Conservation (phyloP, 2,113 vertebrate species). For the Anguilla rostrata region DNA sequence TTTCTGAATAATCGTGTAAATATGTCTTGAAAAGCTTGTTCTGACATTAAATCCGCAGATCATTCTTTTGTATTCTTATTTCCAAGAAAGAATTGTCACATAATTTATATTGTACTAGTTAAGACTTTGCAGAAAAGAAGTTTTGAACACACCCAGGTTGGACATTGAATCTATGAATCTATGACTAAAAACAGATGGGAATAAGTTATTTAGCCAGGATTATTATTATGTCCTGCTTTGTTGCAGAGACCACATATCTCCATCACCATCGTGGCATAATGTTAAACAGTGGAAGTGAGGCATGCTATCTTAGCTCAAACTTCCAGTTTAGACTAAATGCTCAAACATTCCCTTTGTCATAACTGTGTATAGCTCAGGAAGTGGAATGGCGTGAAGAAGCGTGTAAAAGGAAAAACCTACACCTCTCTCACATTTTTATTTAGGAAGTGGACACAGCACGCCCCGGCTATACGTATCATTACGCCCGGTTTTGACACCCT, state of each 20-base stretch:
- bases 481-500: background rate
- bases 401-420: background rate
- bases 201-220: background rate
- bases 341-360: background rate
- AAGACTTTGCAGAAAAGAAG: slow-evolving; percentile 16
- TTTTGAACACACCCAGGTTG: slow-evolving; percentile 13
- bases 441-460: background rate
- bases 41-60: slow-evolving; percentile 7
- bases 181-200: background rate
- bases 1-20: background rate
- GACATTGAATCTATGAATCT: background rate
- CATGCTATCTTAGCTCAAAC: background rate
- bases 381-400: background rate
- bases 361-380: background rate
- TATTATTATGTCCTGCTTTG: background rate
- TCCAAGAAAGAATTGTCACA: slow-evolving; percentile 23
- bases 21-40: background rate
- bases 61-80: slow-evolving; percentile 22
- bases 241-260: background rate
- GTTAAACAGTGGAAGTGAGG: background rate
- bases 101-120: slow-evolving; percentile 28
- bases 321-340: background rate
- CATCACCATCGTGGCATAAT: background rate
- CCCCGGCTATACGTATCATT: background rate
- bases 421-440: background rate